A percentile compares a stretch with the other conserved stretches of the same genome.
Conservation (phyloP, 2,797 vertebrate species). For the Morelia viridis region DNA sequence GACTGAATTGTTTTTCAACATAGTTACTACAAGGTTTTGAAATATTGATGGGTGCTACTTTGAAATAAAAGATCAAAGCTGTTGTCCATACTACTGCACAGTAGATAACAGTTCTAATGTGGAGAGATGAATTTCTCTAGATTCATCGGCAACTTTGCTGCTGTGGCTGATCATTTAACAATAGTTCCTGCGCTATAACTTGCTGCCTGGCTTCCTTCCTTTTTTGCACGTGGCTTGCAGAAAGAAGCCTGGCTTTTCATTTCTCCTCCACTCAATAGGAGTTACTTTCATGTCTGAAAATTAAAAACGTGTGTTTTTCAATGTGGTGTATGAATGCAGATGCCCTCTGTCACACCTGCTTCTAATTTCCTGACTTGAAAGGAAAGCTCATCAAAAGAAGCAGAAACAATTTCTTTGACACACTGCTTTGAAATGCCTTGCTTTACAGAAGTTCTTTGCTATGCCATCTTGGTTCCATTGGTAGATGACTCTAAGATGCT, state of each 20-base stretch:
- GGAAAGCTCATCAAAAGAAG: conserved; percentile 91
- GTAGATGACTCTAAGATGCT: conserved; percentile 59
- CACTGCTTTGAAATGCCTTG: conserved; percentile 71
- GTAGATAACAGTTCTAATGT: neutral
- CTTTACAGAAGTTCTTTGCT: conserved; percentile 63
- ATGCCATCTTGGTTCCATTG: conserved; percentile 68
- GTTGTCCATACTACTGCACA: neutral
- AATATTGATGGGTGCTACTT: conserved; percentile 3
- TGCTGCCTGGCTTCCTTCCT: conserved; percentile 45
- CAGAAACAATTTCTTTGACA: conserved; percentile 90
- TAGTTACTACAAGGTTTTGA: conserved; percentile 1
- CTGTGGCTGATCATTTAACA: conserved; percentile 66
- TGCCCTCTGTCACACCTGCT: conserved; percentile 93
- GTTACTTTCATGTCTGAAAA: conserved; percentile 90
- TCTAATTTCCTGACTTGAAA: conserved; percentile 98
- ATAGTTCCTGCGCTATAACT: conserved; percentile 32
- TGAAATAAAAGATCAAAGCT: conserved; percentile 9
- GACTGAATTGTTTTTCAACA: neutral
- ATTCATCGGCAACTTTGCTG: conserved; percentile 13
- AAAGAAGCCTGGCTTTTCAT: conserved; percentile 75
- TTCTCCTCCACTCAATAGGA: conserved; percentile 81
- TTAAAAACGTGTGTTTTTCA: conserved; percentile 83
- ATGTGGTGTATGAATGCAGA: conserved; percentile 82
- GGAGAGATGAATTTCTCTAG: conserved; percentile 44
- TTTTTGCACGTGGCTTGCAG: conserved; percentile 77